Evolutionary conservation across 2,113 vertebrate species (phyloP).

Genomic region (Microcebus jonahi): DNA sequence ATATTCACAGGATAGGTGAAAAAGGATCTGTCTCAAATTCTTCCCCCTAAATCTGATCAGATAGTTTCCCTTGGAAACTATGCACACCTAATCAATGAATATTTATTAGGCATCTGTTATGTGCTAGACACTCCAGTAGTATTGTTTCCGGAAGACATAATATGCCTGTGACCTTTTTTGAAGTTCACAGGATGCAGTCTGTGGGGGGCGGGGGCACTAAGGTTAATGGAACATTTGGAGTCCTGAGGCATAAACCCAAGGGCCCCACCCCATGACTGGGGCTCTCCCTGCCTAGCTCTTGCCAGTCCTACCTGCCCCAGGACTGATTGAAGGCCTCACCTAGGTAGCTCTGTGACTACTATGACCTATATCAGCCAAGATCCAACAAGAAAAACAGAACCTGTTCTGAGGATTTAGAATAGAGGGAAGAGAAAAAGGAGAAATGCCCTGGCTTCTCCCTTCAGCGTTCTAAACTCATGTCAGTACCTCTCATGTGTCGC

Average conservation of each 20-base stretch:
- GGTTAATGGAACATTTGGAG: neutral
- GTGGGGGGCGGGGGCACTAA: neutral
- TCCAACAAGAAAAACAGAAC: neutral
- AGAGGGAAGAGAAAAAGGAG: neutral
- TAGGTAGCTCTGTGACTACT: neutral
- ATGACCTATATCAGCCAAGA: neutral
- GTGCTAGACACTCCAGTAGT: neutral
- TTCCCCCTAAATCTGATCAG: conserved; percentile 7
- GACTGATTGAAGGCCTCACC: neutral
- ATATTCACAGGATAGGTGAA: neutral
- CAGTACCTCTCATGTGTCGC: neutral
- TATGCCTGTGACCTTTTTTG: neutral
- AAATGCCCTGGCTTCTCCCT: neutral
- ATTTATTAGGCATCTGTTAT: neutral
- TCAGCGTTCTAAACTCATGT: neutral
- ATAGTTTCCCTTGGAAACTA: neutral
- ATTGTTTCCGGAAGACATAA: neutral
- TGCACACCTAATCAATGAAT: neutral
- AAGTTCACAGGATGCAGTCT: neutral
- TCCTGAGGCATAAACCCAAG: neutral
- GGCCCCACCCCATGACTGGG: neutral
- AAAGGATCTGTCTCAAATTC: conserved; percentile 15
- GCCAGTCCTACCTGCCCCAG: neutral
- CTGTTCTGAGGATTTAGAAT: neutral
- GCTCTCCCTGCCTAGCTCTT: neutral